phyloP scores from a whole-genome alignment of 2,888 invertebrate species.

The Spilarctia lutea region DNA sequence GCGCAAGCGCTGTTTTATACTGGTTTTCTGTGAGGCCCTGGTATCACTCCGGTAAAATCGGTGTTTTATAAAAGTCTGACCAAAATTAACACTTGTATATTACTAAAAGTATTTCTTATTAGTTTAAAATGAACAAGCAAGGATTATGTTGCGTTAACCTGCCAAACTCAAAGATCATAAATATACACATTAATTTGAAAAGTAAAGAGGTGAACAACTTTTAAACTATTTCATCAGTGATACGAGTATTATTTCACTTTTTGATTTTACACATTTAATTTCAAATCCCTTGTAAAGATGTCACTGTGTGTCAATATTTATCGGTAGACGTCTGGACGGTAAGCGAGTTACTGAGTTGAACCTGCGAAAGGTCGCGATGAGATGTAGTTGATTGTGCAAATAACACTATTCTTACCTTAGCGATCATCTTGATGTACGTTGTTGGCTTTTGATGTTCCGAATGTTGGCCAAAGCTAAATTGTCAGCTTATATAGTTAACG shows the following conservation, averaged over 20 bases:
- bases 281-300: neutral
- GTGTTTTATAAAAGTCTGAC: no score
- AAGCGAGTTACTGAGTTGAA: constrained; percentile 14
- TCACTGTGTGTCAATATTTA: neutral
- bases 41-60: no score
- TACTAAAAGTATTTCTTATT: no score
- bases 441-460: constrained; percentile 59
- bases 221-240: neutral
- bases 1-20: no score
- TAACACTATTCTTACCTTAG: constrained; percentile 64
- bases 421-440: constrained; percentile 65
- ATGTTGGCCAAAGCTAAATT: constrained; percentile 62
- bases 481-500: constrained; percentile 71
- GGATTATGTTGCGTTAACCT: no score
- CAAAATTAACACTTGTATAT: no score
- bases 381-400: constrained; percentile 16
- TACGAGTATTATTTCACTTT: neutral
- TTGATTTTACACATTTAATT: neutral
- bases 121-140: no score
- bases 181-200: no score
- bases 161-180: no score
- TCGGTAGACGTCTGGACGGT: neutral
- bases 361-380: constrained; percentile 1
- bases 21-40: no score
- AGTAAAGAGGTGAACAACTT: neutral